These are phyloP conservation scores for Montifringilla adamsi DNA, from an alignment of 2,113 vertebrate species.

Conservation along the genomic window DNA sequence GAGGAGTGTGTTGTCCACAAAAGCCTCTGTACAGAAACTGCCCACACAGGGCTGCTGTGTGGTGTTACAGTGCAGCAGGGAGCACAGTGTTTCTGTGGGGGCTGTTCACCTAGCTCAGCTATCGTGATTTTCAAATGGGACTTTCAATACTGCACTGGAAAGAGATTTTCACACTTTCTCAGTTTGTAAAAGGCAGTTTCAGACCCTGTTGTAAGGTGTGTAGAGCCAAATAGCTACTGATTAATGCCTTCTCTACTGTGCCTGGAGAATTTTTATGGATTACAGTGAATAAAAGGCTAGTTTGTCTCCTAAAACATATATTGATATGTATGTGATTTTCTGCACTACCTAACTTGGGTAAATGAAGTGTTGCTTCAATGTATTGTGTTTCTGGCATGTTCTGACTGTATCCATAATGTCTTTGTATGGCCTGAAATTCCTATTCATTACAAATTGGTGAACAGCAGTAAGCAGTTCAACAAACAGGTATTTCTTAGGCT, in stretches of 20 bases:
- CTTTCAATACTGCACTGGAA: not conserved
- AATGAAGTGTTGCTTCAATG: not conserved
- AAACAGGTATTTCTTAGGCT: constrained; percentile 24
- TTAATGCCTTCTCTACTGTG: not conserved
- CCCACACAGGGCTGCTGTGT: not conserved
- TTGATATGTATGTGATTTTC: constrained; percentile 13
- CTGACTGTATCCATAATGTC: not conserved
- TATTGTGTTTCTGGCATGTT: not conserved
- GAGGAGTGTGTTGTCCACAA: not conserved
- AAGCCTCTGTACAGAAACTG: not conserved
- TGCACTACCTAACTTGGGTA: not conserved
- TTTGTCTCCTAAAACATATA: constrained; percentile 19
- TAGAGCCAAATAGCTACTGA: not conserved
- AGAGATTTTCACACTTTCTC: not conserved
- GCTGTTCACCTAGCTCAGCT: not conserved
- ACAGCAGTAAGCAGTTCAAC: constrained; percentile 12
- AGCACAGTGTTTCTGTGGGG: not conserved
- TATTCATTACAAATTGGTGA: not conserved
- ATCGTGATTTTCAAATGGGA: not conserved
- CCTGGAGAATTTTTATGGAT: constrained; percentile 7
- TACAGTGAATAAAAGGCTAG: constrained; percentile 9
- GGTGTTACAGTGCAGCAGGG: not conserved
- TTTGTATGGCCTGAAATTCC: constrained; percentile 14
- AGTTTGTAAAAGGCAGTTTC: not conserved
- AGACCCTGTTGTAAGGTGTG: not conserved